Conservation (phyloP, 2,113 vertebrate species). For the Montifringilla adamsi region DNA sequence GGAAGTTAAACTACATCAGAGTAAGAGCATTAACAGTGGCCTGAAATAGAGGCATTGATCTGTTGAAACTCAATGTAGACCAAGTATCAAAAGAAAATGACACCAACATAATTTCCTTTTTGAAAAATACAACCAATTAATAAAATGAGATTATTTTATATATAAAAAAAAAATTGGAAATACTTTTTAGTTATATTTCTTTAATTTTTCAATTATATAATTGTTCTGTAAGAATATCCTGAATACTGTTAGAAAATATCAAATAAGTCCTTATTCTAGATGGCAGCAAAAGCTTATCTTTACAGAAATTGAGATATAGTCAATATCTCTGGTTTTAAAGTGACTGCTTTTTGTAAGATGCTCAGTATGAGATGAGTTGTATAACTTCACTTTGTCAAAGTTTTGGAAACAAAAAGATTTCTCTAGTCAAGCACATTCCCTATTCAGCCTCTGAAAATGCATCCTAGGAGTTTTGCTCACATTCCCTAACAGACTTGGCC, state of each 20-base stretch:
- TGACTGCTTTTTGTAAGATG: background rate
- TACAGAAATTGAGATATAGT: background rate
- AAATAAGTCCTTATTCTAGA: background rate
- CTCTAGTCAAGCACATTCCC: background rate
- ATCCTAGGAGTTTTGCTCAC: background rate
- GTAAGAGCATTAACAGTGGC: background rate
- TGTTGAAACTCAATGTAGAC: background rate
- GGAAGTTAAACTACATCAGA: constrained; percentile 36
- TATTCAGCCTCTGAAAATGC: background rate
- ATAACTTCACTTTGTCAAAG: background rate
- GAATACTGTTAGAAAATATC: background rate
- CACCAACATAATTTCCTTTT: background rate
- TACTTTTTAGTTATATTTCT: background rate
- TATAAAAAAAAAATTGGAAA: background rate
- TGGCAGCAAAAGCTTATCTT: background rate
- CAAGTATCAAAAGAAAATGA: background rate
- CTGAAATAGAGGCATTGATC: constrained; percentile 11
- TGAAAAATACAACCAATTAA: background rate
- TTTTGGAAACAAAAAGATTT: background rate
- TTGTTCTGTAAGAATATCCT: background rate
- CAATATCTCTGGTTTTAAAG: background rate
- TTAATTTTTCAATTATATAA: background rate
- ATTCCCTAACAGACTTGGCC: background rate
- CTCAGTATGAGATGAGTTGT: background rate
- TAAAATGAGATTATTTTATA: background rate